These are phyloP conservation scores for Phrynocephalus versicolor DNA, from an alignment of 2,113 vertebrate species.

Conservation along the genomic window DNA sequence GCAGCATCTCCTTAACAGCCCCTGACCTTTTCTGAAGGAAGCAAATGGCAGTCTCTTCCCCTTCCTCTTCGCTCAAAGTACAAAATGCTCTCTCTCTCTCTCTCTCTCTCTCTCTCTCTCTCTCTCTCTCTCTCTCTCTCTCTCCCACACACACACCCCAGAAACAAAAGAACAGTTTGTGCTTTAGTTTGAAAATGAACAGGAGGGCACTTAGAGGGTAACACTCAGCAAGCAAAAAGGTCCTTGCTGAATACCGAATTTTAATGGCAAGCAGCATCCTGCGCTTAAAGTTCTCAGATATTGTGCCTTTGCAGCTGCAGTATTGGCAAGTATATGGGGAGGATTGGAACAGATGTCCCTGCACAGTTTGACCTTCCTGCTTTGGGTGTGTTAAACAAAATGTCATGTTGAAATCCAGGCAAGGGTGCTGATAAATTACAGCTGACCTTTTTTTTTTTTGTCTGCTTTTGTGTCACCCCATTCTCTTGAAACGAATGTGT, in stretches of 20 bases:
- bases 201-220: neutral
- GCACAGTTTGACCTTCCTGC: neutral
- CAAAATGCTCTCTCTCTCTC: neutral
- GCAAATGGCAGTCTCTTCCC: fast-evolving
- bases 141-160: too few species aligned
- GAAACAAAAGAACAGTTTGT: neutral
- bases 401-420: neutral
- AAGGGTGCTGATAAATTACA: neutral
- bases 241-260: neutral
- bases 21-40: neutral
- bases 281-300: neutral
- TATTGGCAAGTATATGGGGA: neutral
- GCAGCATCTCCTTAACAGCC: fast-evolving
- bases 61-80: neutral
- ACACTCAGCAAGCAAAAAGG: neutral
- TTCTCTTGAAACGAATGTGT: neutral
- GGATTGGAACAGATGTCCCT: neutral
- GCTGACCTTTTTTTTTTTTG: neutral
- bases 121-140: neutral
- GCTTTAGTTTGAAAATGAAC: neutral
- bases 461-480: neutral
- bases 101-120: too few species aligned
- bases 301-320: too few species aligned
- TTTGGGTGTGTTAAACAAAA: neutral
- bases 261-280: neutral